Base-by-base conservation (phyloP, 92 coral and sea anemone species). In the Meandrina meandrites region DNA sequence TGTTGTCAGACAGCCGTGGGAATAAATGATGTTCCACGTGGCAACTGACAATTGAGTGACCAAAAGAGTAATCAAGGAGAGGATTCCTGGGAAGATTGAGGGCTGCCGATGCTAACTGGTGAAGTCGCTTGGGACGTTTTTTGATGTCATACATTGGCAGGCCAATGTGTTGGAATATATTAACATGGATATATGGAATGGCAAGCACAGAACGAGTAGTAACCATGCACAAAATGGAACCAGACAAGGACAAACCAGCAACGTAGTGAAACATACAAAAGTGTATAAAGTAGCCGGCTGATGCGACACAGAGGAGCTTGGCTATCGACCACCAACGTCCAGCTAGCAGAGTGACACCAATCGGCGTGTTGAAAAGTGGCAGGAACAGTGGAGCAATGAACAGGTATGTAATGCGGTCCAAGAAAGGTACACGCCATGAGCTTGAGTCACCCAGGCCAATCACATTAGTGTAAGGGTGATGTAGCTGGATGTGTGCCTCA, bases 1-100 rank as follows among this genome's bases (percentile, higher is more conserved):
- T 94, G 95, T 96, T 94, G 89, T 96, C 98, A 15, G 98, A 96
- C 42, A 96, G 95, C 5, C 92, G 94, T 37, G 98, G 98, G 64
- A 96, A 96, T 56, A 96, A 90, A 71, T 96, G 98, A 67, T 96
- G 98, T 76, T 96, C 98, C 67, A 96, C 89, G 17, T 96, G 98
- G 75, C 98, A 96, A 79, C 94, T 94, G 64, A 91, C 84, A 73
- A 94, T 27, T 76, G 92, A 79, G 76, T 94, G 96, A 1, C 98
- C 98, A 81, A 96, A 96, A 85, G 90, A 87, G 80, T 87, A 96
- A 78, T 96, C 98, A 78, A 96, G 89, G n/a, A 96, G 75, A 22
- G 93, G 95, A 82, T 93, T 96, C 70, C 94, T 83, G 1, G 92
- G 86, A 8, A 96, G 95, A 88, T 96, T 96, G 17, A 94, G 92